Percentiles rank a stretch among this genome's conserved stretches.
Evolutionary conservation across 2,797 vertebrate species (phyloP).

Genomic region (Leuciscus waleckii): DNA sequence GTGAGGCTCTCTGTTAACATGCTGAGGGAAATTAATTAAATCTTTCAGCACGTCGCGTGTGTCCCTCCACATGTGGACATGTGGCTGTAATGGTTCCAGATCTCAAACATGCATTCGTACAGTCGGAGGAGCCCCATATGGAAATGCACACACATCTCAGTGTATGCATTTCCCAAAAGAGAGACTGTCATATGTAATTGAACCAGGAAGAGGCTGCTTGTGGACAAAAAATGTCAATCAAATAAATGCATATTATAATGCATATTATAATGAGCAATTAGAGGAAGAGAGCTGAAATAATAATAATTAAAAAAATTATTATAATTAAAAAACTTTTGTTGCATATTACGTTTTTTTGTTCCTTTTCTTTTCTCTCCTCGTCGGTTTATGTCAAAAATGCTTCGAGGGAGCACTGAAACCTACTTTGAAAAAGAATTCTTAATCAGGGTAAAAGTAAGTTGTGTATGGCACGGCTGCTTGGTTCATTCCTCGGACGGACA

Average conservation of each 20-base stretch:
- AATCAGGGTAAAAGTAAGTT: conserved; percentile 85
- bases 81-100: conserved; percentile 45
- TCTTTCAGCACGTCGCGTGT: conserved; percentile 41
- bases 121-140: conserved; percentile 32
- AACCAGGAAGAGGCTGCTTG: conserved; percentile 11
- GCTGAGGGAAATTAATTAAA: conserved; percentile 54
- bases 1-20: conserved; percentile 72
- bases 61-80: conserved; percentile 47
- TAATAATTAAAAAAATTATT: too few relatives aligned
- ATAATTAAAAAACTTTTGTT: too few relatives aligned
- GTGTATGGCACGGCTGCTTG: conserved; percentile 65
- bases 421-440: conserved; percentile 87
- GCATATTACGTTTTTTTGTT: conserved; percentile 14
- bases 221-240: conserved; percentile 66
- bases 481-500: conserved; percentile 72
- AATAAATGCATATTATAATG: conserved; percentile 60
- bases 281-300: conserved; percentile 12
- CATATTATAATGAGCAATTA: conserved; percentile 64
- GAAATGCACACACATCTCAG: conserved; percentile 25
- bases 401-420: conserved; percentile 78
- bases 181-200: conserved; percentile 58
- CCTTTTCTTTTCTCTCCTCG: background rate
- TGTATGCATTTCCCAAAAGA: conserved; percentile 44
- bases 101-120: conserved; percentile 46
- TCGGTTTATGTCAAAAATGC: conserved; percentile 66